A percentile compares a stretch with the other conserved stretches of the same genome.
These are phyloP conservation scores for Colletes collaris DNA, from an alignment of 2,888 invertebrate species.

Conservation along the genomic window DNA sequence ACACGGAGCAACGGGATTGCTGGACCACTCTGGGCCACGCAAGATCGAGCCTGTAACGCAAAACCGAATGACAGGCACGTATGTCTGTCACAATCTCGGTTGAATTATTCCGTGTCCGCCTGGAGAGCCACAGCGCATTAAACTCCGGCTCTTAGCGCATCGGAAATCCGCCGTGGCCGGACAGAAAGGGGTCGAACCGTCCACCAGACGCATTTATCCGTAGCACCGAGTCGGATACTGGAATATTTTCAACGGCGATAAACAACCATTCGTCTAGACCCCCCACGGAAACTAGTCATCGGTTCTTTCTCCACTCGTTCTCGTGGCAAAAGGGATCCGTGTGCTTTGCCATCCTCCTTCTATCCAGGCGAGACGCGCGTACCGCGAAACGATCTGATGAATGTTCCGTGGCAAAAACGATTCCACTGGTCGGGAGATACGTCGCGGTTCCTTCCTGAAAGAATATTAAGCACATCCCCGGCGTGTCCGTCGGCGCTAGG, in stretches of 20 bases:
- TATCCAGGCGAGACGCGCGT: slow-evolving; percentile 15
- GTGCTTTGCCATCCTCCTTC: slow-evolving; percentile 6
- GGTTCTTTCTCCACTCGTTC: slow-evolving; percentile 53
- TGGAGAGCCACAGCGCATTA: slow-evolving; percentile 53
- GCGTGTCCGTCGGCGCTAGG: slow-evolving; percentile 36
- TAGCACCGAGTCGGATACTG: slow-evolving; percentile 36
- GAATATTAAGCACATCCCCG: slow-evolving; percentile 59
- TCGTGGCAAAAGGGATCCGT: slow-evolving; percentile 19
- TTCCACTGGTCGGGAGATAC: slow-evolving; percentile 32
- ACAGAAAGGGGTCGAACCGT: slow-evolving; percentile 44
- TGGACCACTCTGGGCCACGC: neutral
- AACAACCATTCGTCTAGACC: slow-evolving; percentile 71
- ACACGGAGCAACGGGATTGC: no score
- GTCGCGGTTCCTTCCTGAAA: slow-evolving; percentile 48
- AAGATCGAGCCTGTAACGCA: neutral
- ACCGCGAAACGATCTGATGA: slow-evolving; percentile 64
- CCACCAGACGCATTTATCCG: slow-evolving; percentile 57
- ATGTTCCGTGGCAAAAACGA: slow-evolving; percentile 60
- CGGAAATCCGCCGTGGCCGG: slow-evolving; percentile 42
- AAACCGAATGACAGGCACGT: slow-evolving; percentile 42
- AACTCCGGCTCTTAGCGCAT: slow-evolving; percentile 52
- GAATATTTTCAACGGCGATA: slow-evolving; percentile 71
- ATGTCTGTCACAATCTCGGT: slow-evolving; percentile 45
- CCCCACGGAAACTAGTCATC: slow-evolving; percentile 26
- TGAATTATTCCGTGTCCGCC: slow-evolving; percentile 55